Evolutionary conservation across 2,888 invertebrate species (phyloP).

Genomic region (Tenthredo distinguenda): DNA sequence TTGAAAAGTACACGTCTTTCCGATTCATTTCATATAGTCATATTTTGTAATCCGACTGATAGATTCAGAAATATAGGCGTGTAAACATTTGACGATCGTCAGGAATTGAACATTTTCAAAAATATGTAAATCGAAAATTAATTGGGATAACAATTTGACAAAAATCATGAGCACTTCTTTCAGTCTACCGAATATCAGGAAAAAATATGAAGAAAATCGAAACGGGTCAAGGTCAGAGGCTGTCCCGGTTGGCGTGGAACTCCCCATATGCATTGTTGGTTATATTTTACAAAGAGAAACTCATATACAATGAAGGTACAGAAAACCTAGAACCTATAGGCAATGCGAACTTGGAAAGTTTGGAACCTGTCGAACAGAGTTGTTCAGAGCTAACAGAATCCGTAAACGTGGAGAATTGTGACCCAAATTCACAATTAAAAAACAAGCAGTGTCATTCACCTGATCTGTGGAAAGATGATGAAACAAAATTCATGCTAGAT

Average conservation of each 20-base stretch:
- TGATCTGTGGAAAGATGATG: neutral
- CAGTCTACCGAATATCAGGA: too few relatives aligned
- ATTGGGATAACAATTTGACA: too few relatives aligned
- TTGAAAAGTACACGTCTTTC: constrained; percentile 1
- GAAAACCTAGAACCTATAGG: neutral
- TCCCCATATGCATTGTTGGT: neutral
- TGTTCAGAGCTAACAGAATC: neutral
- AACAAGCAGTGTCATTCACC: neutral
- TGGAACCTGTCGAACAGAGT: neutral
- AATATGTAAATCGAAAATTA: too few relatives aligned
- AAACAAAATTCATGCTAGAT: constrained; percentile 2
- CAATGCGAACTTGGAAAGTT: neutral
- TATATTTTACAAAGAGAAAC: neutral
- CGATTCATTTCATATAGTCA: neutral
- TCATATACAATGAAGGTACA: neutral
- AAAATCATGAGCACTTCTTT: too few relatives aligned
- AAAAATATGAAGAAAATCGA: too few relatives aligned
- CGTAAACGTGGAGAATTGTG: neutral
- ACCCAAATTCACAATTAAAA: neutral
- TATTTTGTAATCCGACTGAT: neutral
- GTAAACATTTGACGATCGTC: too few relatives aligned
- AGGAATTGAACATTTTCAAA: too few relatives aligned
- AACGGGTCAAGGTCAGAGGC: too few relatives aligned
- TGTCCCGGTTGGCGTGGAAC: too few relatives aligned
- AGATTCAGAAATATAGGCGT: too few relatives aligned